Percentiles rank a stretch among this genome's conserved stretches.
Evolutionary conservation across 2,888 invertebrate species (phyloP).

Genomic region (Ypsolopha sequella): DNA sequence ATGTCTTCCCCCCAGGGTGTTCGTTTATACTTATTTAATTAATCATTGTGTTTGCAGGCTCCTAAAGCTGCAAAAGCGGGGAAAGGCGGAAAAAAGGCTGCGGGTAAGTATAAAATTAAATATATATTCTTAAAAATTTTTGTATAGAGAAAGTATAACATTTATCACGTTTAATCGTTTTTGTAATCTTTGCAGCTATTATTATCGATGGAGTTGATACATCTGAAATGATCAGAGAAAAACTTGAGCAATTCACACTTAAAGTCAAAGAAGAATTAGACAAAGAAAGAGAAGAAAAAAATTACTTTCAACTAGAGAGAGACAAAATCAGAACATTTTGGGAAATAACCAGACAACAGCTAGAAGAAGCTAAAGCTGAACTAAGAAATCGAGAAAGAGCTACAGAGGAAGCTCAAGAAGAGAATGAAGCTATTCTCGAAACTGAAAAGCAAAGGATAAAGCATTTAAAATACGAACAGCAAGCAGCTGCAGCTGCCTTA

Average conservation of each 20-base stretch:
- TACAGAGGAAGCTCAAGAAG: slow-evolving; percentile 88
- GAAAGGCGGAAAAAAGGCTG: slow-evolving; percentile 34
- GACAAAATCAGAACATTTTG: slow-evolving; percentile 95
- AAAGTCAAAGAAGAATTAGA: slow-evolving; percentile 92
- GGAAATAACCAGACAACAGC: slow-evolving; percentile 93
- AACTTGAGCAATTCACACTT: slow-evolving; percentile 89
- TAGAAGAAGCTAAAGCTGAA: slow-evolving; percentile 85
- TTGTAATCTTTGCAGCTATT: slow-evolving; percentile 49
- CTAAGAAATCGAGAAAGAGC: slow-evolving; percentile 79
- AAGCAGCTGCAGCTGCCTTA: slow-evolving; percentile 84
- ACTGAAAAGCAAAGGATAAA: slow-evolving; percentile 94
- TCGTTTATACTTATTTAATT: too few relatives aligned
- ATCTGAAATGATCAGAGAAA: slow-evolving; percentile 92
- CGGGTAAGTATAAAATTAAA: slow-evolving; percentile 25
- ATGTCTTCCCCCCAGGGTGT: too few relatives aligned
- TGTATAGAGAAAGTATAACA: neutral
- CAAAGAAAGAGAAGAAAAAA: slow-evolving; percentile 93
- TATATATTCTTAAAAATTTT: neutral
- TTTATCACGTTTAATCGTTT: neutral
- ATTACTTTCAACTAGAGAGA: slow-evolving; percentile 94
- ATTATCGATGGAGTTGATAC: slow-evolving; percentile 93
- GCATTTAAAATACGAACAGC: slow-evolving; percentile 92
- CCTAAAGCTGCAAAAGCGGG: slow-evolving; percentile 45
- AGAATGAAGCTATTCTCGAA: slow-evolving; percentile 89
- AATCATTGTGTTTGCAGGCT: slow-evolving; percentile 32